These are phyloP conservation scores for Cephus cinctus DNA, from an alignment of 1,140 invertebrate species.

Conservation along the genomic window DNA sequence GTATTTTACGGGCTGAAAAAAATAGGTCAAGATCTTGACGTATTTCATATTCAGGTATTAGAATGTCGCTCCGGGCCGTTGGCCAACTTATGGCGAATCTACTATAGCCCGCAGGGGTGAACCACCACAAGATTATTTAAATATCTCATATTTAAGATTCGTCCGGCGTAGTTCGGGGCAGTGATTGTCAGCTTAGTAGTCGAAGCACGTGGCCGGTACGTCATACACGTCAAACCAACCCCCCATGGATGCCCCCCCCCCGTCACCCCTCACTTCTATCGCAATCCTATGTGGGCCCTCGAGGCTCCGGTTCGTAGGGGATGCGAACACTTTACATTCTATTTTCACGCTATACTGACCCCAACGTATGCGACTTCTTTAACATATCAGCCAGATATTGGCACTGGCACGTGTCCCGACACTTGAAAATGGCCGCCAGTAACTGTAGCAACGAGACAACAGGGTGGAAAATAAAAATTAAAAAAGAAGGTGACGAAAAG, in stretches of 20 bases:
- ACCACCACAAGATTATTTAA: constrained; percentile 41
- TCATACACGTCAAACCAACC: constrained; percentile 55
- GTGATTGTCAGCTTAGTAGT: constrained; percentile 53
- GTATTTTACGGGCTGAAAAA: no score
- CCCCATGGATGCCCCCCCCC: constrained; percentile 21
- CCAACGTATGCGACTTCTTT: constrained; percentile 50
- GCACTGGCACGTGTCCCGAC: constrained; percentile 44
- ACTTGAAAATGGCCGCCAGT: no score
- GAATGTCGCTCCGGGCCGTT: no score
- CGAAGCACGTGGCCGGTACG: constrained; percentile 53
- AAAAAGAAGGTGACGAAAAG: no score
- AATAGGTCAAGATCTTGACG: no score
- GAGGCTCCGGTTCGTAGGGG: constrained; percentile 17
- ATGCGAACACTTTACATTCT: constrained; percentile 51
- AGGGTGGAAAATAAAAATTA: no score
- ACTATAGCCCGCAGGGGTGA: background rate
- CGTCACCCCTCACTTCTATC: background rate
- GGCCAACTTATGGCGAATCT: no score
- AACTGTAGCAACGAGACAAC: no score
- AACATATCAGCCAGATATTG: constrained; percentile 49
- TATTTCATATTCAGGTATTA: no score
- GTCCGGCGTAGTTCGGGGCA: constrained; percentile 44
- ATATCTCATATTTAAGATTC: constrained; percentile 55
- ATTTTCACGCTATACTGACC: constrained; percentile 56
- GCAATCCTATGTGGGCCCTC: constrained; percentile 1